A percentile compares a stretch with the other conserved stretches of the same genome.
Evolutionary conservation across 1,140 invertebrate genomes (phyloP).

Genomic region (Pseudomyrmex flavicornis): DNA sequence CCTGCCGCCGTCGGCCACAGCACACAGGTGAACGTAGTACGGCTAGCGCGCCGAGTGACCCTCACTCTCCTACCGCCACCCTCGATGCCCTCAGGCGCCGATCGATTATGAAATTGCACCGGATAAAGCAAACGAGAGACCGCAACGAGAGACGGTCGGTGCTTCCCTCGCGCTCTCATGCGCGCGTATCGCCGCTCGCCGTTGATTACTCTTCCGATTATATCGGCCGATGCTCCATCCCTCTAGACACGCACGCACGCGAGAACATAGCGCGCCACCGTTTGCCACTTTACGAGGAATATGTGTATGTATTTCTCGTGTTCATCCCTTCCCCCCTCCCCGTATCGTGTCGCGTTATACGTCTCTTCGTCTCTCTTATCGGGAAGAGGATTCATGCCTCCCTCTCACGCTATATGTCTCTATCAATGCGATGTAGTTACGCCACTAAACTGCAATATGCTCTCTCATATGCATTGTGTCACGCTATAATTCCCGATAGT

Average conservation of each 20-base stretch:
- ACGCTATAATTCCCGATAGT: slow-evolving; percentile 47
- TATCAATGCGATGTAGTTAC: slow-evolving; percentile 11
- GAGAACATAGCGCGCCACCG: neutral
- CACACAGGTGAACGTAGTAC: slow-evolving; percentile 54
- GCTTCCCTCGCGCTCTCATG: slow-evolving; percentile 20
- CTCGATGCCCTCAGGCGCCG: slow-evolving; percentile 19
- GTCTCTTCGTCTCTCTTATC: slow-evolving; percentile 4
- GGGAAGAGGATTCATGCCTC: neutral
- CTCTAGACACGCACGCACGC: neutral
- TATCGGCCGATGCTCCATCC: slow-evolving; percentile 59
- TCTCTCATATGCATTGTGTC: slow-evolving; percentile 18
- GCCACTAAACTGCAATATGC: slow-evolving; percentile 31
- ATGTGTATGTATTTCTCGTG: neutral
- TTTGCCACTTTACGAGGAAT: neutral
- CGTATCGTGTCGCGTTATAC: neutral
- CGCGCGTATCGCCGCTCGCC: slow-evolving; percentile 45
- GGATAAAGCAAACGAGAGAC: slow-evolving; percentile 70
- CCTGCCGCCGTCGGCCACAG: slow-evolving; percentile 24
- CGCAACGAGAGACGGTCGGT: slow-evolving; percentile 26
- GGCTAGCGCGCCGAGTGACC: slow-evolving; percentile 25
- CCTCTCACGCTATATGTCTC: slow-evolving; percentile 16
- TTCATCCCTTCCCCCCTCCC: neutral
- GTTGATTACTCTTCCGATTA: slow-evolving; percentile 69
- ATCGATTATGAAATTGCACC: slow-evolving; percentile 76
- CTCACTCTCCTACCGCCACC: neutral